These are phyloP conservation scores for Dynastes hyllus DNA, from an alignment of 2,888 invertebrate genomes.

Conservation along the genomic window DNA sequence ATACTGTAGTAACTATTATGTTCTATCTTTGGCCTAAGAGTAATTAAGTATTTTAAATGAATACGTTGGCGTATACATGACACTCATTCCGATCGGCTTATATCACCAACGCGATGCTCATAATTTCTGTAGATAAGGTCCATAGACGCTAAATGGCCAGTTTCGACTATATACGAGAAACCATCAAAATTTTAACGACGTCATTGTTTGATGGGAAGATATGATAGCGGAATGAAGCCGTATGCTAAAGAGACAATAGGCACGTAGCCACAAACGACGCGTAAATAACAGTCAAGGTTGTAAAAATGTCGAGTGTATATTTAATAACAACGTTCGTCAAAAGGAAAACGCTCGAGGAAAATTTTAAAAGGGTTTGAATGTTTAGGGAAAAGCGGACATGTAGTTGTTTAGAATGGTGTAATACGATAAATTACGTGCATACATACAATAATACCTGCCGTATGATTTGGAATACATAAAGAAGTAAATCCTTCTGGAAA, in stretches of 20 bases:
- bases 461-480: too few species aligned
- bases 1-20: not conserved
- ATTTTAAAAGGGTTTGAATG: constrained; percentile 16
- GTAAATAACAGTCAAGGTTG: constrained; percentile 40
- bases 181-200: constrained; percentile 28
- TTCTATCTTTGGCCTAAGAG: constrained; percentile 10
- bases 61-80: constrained; percentile 25
- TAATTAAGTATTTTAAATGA: constrained; percentile 17
- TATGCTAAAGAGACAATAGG: constrained; percentile 25
- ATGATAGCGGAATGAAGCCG: not conserved
- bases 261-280: not conserved
- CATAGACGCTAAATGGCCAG: not conserved
- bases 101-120: constrained; percentile 28
- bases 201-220: constrained; percentile 22
- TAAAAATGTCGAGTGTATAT: not conserved
- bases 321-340: constrained; percentile 13
- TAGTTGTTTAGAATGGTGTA: not conserved
- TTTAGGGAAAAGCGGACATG: not conserved
- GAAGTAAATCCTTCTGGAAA: too few species aligned
- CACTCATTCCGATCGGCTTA: constrained; percentile 29
- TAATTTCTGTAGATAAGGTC: constrained; percentile 27
- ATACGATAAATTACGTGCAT: too few species aligned
- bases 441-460: too few species aligned
- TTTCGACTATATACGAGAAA: constrained; percentile 37
- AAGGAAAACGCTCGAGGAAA: not conserved